Evolutionary conservation across 2,113 vertebrate genomes (phyloP).

Genomic region (Protobothrops mucrosquamatus): DNA sequence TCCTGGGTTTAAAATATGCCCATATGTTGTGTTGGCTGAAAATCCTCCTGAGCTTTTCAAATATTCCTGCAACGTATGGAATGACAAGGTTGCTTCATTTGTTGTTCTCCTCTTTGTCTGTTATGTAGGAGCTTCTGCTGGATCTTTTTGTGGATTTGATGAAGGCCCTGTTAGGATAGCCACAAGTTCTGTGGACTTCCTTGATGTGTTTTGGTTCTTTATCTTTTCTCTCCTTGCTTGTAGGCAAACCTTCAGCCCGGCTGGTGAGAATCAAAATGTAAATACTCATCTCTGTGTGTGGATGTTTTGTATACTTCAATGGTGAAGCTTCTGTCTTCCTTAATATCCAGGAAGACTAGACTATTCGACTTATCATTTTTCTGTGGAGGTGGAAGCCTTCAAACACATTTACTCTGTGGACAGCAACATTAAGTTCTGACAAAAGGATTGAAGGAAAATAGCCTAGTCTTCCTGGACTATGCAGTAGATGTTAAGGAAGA

Average conservation of each 20-base stretch:
- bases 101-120: background rate
- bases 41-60: background rate
- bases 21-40: background rate
- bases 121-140: background rate
- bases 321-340: background rate
- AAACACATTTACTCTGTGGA: background rate
- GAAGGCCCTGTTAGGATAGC: background rate
- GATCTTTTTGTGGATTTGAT: background rate
- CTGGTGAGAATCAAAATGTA: background rate
- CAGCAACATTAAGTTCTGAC: background rate
- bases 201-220: background rate
- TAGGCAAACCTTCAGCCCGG: background rate
- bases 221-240: background rate
- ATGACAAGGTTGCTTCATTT: background rate
- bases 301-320: background rate
- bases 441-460: background rate
- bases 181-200: background rate
- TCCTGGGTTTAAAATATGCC: background rate
- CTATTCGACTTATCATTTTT: background rate
- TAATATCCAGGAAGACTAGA: background rate
- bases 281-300: background rate
- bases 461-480: background rate
- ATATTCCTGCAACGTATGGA: background rate
- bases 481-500: background rate
- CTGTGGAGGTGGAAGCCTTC: background rate